phyloP scores from a whole-genome alignment of 2,888 invertebrate species.

The Eupithecia insigniata region DNA sequence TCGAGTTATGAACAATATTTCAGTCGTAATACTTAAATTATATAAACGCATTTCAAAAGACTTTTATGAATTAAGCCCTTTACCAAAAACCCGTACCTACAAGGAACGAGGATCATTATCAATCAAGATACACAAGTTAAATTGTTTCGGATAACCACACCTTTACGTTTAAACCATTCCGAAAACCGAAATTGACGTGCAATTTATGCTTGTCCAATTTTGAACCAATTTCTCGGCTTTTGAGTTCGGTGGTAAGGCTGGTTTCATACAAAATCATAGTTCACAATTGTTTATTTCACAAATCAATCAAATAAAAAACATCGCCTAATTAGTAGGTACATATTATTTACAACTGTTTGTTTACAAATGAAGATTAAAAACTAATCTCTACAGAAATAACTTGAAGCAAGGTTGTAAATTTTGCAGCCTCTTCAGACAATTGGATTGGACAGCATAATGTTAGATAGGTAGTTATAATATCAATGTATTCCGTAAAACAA shows the following conservation, averaged over 20 bases:
- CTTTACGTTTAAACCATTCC: conserved; percentile 32
- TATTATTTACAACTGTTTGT: too few species aligned
- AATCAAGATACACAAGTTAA: conserved; percentile 40
- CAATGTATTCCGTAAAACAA: too few species aligned
- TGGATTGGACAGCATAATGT: too few species aligned
- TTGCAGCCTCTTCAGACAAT: too few species aligned
- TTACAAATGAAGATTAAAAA: too few species aligned
- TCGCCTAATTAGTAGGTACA: too few species aligned
- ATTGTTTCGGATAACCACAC: conserved; percentile 40
- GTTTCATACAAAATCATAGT: conserved; percentile 9
- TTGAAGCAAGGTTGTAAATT: too few species aligned
- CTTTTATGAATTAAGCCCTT: neutral
- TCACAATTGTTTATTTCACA: too few species aligned
- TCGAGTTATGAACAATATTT: neutral
- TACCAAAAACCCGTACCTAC: neutral
- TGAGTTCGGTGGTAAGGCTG: neutral
- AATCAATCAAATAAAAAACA: too few species aligned
- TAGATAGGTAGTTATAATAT: too few species aligned
- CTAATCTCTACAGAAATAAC: too few species aligned
- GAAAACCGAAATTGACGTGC: conserved; percentile 61
- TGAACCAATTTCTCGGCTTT: conserved; percentile 72
- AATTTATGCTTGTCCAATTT: conserved; percentile 75
- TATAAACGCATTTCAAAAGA: neutral
- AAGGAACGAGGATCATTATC: conserved; percentile 34
- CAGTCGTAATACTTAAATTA: neutral